Conservation (phyloP, 1,140 invertebrate species). For the Mylabris phalerata region DNA sequence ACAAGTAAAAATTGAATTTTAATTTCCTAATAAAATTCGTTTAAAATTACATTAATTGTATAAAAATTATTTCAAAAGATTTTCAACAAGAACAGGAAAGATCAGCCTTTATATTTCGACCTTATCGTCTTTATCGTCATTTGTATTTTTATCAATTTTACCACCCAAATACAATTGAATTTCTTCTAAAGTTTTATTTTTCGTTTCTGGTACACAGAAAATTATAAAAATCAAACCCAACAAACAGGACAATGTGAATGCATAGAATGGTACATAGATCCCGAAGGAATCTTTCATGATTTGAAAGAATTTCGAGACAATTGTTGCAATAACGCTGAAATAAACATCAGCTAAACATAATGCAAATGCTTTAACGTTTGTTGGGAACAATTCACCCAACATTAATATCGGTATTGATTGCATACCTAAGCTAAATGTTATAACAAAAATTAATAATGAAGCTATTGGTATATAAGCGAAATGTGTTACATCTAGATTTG, state of each 20-base stretch:
- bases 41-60: neutral
- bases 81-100: neutral
- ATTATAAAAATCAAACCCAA: conserved; percentile 57
- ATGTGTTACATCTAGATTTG: conserved; percentile 22
- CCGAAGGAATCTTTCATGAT: conserved; percentile 52
- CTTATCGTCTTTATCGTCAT: neutral
- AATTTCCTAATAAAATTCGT: no score
- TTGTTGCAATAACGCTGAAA: conserved; percentile 64
- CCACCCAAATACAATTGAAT: conserved; percentile 36
- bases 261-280: conserved; percentile 64
- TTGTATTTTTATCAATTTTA: neutral
- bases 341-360: conserved; percentile 61
- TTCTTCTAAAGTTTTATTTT: conserved; percentile 65
- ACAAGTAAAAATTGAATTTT: no score
- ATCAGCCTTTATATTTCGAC: neutral
- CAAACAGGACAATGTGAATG: conserved; percentile 62
- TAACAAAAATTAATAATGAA: conserved; percentile 61
- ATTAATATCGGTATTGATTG: conserved; percentile 65
- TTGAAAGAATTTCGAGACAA: conserved; percentile 67
- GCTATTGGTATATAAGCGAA: conserved; percentile 50
- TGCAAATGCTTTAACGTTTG: conserved; percentile 60
- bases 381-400: conserved; percentile 67
- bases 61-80: neutral
- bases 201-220: conserved; percentile 71
- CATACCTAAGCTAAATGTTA: conserved; percentile 63